phyloP scores from a whole-genome alignment of 1,140 invertebrate species.

The Drosophila nigromelanica region DNA sequence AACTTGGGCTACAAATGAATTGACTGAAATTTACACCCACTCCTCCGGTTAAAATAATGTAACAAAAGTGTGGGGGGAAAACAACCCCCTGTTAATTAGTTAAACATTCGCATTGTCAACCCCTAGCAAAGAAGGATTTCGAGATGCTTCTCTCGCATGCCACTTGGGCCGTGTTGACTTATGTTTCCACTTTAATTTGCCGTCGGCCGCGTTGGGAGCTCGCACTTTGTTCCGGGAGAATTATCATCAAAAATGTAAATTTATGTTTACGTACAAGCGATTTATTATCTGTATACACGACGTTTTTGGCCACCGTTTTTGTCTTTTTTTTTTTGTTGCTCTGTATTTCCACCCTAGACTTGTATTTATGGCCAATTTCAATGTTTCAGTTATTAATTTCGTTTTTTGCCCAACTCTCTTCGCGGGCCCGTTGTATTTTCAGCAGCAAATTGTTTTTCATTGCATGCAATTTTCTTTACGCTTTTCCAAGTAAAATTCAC shows the following conservation, averaged over 20 bases:
- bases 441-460: constrained; percentile 26
- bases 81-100: constrained; percentile 67
- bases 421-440: not conserved
- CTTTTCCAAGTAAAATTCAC: constrained; percentile 19
- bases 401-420: constrained; percentile 33
- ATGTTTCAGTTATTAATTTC: constrained; percentile 63
- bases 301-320: constrained; percentile 13
- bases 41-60: not conserved
- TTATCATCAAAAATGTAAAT: constrained; percentile 82
- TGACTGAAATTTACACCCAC: constrained; percentile 18
- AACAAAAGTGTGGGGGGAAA: not conserved
- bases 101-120: constrained; percentile 60
- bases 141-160: not conserved
- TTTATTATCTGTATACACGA: constrained; percentile 57
- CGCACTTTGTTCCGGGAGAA: constrained; percentile 30
- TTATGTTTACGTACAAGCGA: constrained; percentile 70
- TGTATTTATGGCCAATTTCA: constrained; percentile 66
- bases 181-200: constrained; percentile 49
- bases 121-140: constrained; percentile 9
- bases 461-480: constrained; percentile 27
- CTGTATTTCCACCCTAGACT: not conserved
- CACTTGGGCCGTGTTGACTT: constrained; percentile 44
- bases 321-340: not conserved
- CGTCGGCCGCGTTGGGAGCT: not conserved
- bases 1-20: constrained; percentile 61